Base-by-base conservation (phyloP, 2,113 vertebrate genomes). In the Solenodon paradoxus region DNA sequence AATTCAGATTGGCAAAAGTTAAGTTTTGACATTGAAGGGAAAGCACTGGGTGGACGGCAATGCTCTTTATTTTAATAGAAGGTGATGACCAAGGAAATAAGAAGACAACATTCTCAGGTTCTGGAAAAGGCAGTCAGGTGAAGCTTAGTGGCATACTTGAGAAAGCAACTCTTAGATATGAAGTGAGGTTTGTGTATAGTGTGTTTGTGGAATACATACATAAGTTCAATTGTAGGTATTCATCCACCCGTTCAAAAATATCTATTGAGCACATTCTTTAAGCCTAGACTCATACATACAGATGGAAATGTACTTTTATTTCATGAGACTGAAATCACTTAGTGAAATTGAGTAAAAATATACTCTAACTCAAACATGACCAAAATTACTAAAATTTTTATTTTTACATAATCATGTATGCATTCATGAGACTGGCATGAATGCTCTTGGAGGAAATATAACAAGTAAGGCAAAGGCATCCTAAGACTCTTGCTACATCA, bases 91-190 rank as follows among this genome's bases (percentile, higher is more conserved):
- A 42, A 59, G 28, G 24, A 16, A 30, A n/a, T 32, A 40, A 32
- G 53, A 59, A 11, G n/a, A 24, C 0, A 3, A 7, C 68, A 4
- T 8, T 2, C 16, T 17, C 4, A 11, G 2, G 7, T 4, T 20
- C 35, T 4, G 19, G 35, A 6, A 28, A 40, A 42, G 19, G 13
- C 3, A 16, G 2, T 16, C 24, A 0, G 0, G 4, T 6, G 38
- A 11, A 2, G 15, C 49, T 49, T 22, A 12, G 19, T 3, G 42
- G 17, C 10, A 15, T 51, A 82, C 17, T 72, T 3, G 6, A 66
- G n/a, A 64, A 71, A 45, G 42, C 13, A 40, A 42, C 20, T 51
- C 16, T 30, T 72, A 8, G 2, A 2, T 59, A 4, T 28, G 3
- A 26, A 77, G 16, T 26, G 30, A 24, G 16, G 3, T 26, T 55